Evolutionary conservation across 2,797 vertebrate genomes (phyloP), one percentile per base, ranked within the genome.

Genomic region (Cossypha heuglini): DNA sequence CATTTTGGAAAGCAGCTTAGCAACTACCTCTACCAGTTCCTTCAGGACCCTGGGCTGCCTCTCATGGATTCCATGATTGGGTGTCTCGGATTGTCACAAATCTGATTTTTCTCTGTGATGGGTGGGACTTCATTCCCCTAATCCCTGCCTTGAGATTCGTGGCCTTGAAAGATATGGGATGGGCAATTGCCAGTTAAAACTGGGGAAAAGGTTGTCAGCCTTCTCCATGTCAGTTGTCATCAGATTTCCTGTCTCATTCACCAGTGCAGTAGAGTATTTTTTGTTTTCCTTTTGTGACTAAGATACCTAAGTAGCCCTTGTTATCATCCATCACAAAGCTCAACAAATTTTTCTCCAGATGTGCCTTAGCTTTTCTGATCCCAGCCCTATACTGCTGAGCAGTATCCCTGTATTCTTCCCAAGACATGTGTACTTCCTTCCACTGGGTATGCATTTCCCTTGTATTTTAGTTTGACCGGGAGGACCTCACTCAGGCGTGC

Each of bases 61-160:
- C 6, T 58, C n/a, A 20, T 66, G 61, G 3, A 16, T 63, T 4
- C 6, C 29, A 24, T 29, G 9, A 26, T 40, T 1, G 5, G 18
- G 2, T 33, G 16, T 42, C 43, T 79, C 33, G 54, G 12, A 58
- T 7, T 5, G 7, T 49, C 29, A 54, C 26, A 67, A 78, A 42
- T 25, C 21, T 35, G 16, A 54, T 46, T 6, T 49, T 71, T 69
- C 45, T 7, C 24, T 38, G 0, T 2, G 1, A 11, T 13, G 6
- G 5, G 3, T 63, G 20, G 5, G 37, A 54, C 25, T 77, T 59
- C 9, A 46, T 51, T 86, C 5, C 15, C 19, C 11, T 43, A 51
- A 17, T 55, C 54, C 8, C 25, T 72, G 26, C 35, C 29, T 71
- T 58, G 12, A 37, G 43, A 42, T 20, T 71, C 2, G 2, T 64